A percentile compares a stretch with the other conserved stretches of the same genome.
phyloP scores from a whole-genome alignment of 2,113 vertebrate species.

The Engystomops pustulosus region DNA sequence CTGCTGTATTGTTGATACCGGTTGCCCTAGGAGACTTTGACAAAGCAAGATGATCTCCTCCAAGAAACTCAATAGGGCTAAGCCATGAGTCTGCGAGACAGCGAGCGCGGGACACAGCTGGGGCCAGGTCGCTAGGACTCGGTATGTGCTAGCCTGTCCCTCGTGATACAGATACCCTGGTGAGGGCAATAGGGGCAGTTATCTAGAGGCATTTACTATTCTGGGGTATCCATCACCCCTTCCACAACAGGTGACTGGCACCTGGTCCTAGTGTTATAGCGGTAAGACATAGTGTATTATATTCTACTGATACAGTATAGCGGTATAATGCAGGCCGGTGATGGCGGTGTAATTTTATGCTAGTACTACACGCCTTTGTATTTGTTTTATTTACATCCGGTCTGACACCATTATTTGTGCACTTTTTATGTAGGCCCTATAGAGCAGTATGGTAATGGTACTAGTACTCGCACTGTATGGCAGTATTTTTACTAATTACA shows the following conservation, averaged over 20 bases:
- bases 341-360: not conserved
- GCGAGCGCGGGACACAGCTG: not conserved
- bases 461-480: not conserved
- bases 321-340: not conserved
- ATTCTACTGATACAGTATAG: not conserved
- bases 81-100: conserved; percentile 39
- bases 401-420: no score
- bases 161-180: no score
- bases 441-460: not conserved
- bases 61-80: conserved; percentile 58
- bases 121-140: not conserved
- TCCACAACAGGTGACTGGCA: no score
- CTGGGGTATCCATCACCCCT: no score
- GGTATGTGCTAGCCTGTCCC: conserved; percentile 40
- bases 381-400: no score
- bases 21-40: conserved; percentile 6
- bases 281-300: not conserved
- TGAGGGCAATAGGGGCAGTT: no score
- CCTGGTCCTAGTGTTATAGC: no score
- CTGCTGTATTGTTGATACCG: conserved; percentile 5
- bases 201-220: no score
- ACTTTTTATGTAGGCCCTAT: no score
- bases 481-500: no score
- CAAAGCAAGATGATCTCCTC: conserved; percentile 43
- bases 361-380: no score